phyloP scores from a whole-genome alignment of 2,797 vertebrate genomes.

The Carapus acus region DNA sequence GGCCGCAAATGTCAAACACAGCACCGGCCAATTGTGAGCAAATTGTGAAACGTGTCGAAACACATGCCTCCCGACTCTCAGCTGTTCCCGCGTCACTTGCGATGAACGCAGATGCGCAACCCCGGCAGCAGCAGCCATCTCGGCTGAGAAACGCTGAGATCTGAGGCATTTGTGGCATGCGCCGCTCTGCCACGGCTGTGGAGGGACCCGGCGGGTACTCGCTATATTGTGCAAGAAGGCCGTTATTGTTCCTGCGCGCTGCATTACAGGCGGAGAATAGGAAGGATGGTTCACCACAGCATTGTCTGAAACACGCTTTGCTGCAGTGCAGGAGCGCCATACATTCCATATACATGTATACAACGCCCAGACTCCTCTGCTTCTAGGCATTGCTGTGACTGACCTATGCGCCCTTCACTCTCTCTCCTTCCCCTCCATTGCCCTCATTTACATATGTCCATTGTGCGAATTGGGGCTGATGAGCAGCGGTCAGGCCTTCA shows the following conservation, averaged over 20 bases:
- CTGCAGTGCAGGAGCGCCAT: conserved; percentile 3
- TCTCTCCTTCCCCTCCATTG: conserved; percentile 3
- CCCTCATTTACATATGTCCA: conserved; percentile 67
- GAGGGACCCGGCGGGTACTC: conserved; percentile 16
- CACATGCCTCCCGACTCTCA: conserved; percentile 25
- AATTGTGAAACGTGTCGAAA: conserved; percentile 4
- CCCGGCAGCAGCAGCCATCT: conserved; percentile 1
- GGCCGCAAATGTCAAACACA: neutral
- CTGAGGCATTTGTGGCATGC: conserved; percentile 36
- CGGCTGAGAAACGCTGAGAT: conserved; percentile 14
- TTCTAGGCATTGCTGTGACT: conserved; percentile 7
- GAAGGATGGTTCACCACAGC: conserved; percentile 19
- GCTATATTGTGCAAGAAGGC: conserved; percentile 18
- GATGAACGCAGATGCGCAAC: conserved; percentile 13
- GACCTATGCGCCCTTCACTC: conserved; percentile 1
- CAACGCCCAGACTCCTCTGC: neutral
- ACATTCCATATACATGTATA: neutral
- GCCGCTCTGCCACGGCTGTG: conserved; percentile 4
- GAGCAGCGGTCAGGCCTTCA: conserved; percentile 57
- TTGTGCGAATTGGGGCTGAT: conserved; percentile 47
- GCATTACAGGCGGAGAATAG: conserved; percentile 37
- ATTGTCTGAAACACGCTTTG: neutral
- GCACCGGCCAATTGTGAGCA: neutral
- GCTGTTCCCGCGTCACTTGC: conserved; percentile 24
- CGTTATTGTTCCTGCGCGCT: conserved; percentile 15